Evolutionary conservation across 2,113 vertebrate genomes (phyloP).

Genomic region (Periophthalmus modestus): DNA sequence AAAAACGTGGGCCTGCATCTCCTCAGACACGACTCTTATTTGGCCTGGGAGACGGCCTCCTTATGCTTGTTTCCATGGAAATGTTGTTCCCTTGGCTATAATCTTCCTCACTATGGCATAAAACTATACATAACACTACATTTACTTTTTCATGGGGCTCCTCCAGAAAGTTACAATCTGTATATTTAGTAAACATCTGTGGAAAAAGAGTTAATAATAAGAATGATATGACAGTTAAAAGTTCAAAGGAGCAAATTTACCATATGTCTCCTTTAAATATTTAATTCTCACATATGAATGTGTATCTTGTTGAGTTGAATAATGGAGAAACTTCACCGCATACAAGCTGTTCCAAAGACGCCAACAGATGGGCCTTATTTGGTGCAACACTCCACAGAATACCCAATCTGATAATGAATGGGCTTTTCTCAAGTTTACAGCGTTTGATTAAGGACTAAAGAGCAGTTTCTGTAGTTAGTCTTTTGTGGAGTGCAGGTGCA

Average conservation of each 20-base stretch:
- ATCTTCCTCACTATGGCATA: too few species aligned
- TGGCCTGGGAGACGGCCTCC: too few species aligned
- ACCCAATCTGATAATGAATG: background rate
- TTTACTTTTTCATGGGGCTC: too few species aligned
- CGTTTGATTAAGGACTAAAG: conserved; percentile 2
- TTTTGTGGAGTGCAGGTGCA: background rate
- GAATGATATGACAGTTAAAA: background rate
- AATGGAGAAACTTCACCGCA: conserved; percentile 1
- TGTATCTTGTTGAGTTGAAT: conserved; percentile 11
- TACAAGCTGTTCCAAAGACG: background rate
- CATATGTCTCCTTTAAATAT: background rate
- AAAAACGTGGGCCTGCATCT: too few species aligned
- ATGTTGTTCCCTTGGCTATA: too few species aligned
- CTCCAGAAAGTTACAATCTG: too few species aligned
- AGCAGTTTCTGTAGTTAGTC: background rate
- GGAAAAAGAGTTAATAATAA: background rate
- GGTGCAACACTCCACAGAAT: background rate
- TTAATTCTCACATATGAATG: background rate
- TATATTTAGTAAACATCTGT: too few species aligned
- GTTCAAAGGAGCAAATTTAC: background rate
- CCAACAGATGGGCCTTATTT: conserved; percentile 7
- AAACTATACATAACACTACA: too few species aligned
- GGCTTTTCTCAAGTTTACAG: background rate
- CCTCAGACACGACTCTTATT: too few species aligned
- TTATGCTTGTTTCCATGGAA: too few species aligned